Base-by-base conservation (phyloP, 1,140 invertebrate species). In the Cepaea nemoralis region DNA sequence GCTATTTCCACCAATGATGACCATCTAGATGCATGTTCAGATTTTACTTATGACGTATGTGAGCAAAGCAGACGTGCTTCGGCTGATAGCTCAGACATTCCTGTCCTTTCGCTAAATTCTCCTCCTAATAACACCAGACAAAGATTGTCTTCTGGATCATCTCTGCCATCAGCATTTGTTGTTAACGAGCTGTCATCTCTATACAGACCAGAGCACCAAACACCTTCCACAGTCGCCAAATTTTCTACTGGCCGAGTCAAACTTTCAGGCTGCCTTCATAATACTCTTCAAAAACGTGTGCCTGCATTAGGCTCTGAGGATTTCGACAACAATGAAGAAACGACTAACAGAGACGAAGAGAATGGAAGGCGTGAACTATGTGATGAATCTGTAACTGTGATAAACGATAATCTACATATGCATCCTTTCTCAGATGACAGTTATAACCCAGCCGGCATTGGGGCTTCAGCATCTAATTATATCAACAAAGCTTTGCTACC, bases 401-500 rank as follows among this genome's bases (percentile, higher is more conserved):
- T 77, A n/a, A 33, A 24, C 10, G 42, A 45, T 50, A 10, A 66
- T 50, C 24, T 37, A 42, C 78, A 70, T 59, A 76, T 83, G 55
- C 67, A 55, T 48, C 40, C 77, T 24, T 27, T 83, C 14, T 50
- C 81, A 0, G 84, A 77, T 33, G 79, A 83, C n/a, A 50, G 63
- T 40, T 70, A 71, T 31, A 83, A 83, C 33, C 66, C 75, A 10
- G 70, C 71, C 16, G 27, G 39, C 50, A 27, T 45, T 5, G 6
- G 8, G n/a, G 31, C 48, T 0, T 59, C 45, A 22, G 74, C 59
- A 31, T 63, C 59, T 31, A 76, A 59, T 19, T 50, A 76, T 35
- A 76, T 27, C 48, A 81, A 78, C 40, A 83, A 84, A 42, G 67
- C 82, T 37, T 66, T 83, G 63, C 31, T 82, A 33, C 70, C 74